phyloP scores from a whole-genome alignment of 1,140 invertebrate genomes.

The Drosophila sucinea region DNA sequence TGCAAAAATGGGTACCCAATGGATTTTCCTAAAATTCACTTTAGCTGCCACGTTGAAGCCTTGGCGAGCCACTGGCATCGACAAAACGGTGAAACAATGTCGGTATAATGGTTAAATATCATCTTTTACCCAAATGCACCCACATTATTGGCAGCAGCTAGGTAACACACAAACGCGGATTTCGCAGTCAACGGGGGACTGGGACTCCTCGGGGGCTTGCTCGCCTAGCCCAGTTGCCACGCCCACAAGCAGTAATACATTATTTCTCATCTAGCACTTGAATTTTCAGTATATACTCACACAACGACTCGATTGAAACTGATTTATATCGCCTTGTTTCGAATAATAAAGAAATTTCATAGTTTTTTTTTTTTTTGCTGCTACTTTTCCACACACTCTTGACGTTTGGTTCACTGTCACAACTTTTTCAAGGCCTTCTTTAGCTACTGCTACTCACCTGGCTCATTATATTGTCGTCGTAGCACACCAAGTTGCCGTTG shows the following conservation, averaged over 20 bases:
- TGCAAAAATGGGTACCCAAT: conserved; percentile 89
- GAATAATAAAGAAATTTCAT: conserved; percentile 67
- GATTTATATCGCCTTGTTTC: conserved; percentile 60
- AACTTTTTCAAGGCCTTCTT: conserved; percentile 81
- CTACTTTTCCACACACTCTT: conserved; percentile 58
- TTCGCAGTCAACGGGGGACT: conserved; percentile 63
- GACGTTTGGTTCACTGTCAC: conserved; percentile 72
- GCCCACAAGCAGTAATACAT: conserved; percentile 58
- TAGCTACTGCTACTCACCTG: conserved; percentile 77
- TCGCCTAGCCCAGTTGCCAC: conserved; percentile 56
- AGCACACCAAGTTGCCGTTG: conserved; percentile 72
- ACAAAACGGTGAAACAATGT: conserved; percentile 77
- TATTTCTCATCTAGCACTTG: conserved; percentile 35
- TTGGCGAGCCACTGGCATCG: conserved; percentile 39
- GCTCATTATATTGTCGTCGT: conserved; percentile 82
- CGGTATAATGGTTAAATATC: conserved; percentile 33
- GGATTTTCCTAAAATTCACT: conserved; percentile 84
- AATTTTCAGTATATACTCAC: conserved; percentile 64
- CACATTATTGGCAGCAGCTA: conserved; percentile 20
- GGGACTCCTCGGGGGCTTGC: conserved; percentile 57
- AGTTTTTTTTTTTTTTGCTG: conserved; percentile 59
- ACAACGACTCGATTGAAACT: conserved; percentile 59
- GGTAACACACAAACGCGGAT: conserved; percentile 41
- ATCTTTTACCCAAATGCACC: conserved; percentile 45
- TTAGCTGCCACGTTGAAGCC: conserved; percentile 52